Percentiles rank a stretch among this genome's conserved stretches.
phyloP scores from a whole-genome alignment of 1,140 invertebrate genomes.

The Eriocheir sinensis region DNA sequence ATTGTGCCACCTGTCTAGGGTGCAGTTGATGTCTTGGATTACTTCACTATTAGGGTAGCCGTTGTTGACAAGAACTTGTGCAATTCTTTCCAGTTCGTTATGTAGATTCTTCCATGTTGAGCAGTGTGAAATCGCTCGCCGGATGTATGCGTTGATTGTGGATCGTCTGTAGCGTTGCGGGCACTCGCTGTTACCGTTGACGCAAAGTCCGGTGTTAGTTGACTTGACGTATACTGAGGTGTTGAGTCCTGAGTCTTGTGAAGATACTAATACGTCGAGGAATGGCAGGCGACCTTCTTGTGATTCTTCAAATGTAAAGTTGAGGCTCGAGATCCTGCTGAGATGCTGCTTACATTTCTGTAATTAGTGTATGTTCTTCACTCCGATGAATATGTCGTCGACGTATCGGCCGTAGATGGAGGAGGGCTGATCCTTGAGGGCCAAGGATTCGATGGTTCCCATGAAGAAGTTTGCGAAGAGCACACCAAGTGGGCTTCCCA shows the following conservation, averaged over 20 bases:
- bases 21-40: not conserved
- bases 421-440: not conserved
- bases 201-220: not conserved
- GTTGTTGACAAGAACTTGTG: not conserved
- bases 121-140: not conserved
- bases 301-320: not conserved
- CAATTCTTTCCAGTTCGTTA: not conserved
- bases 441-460: not conserved
- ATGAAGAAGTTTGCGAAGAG: slow-evolving; percentile 36
- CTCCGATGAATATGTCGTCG: not conserved
- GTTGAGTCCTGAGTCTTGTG: not conserved
- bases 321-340: not conserved
- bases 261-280: not conserved
- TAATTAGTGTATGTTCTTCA: not conserved
- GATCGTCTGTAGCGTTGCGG: not conserved
- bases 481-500: not conserved
- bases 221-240: not conserved
- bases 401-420: not conserved
- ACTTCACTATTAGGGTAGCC: not conserved
- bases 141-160: not conserved
- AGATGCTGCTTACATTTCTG: not conserved
- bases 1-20: not conserved
- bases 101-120: not conserved
- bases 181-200: slow-evolving; percentile 25
- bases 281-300: not conserved